Base-by-base conservation (phyloP, 2,797 vertebrate genomes). In the Coracias cyanogaster region DNA sequence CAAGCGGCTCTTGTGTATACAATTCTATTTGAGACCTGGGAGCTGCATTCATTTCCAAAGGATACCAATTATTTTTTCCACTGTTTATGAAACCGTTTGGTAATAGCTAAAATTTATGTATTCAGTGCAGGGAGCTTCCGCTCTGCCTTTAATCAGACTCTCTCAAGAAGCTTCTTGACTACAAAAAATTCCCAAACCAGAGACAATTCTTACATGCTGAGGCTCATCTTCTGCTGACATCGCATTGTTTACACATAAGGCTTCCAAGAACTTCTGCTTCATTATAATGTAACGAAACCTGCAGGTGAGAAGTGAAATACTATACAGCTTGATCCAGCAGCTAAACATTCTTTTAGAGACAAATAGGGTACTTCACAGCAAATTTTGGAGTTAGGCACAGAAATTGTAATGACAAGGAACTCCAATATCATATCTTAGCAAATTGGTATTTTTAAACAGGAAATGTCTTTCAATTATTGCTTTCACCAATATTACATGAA, bases 221-320 rank as follows among this genome's bases (percentile, higher is more conserved):
- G 99, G 98, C 80, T 99, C 99, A 95, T 99, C 99, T 64, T 98
- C 98, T 37, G 99, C 98, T 95, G 99, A 99, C 98, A 99, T 99
- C 4, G 99, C 99, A 41, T 99, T 99, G 97, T 99, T 99, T 91
- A 99, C 99, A 97, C 98, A 99, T 37, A 99, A 98, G 61, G 99
- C 99, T 98, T 99, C 99, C 94, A 99, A 98, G 97, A 99, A 99
- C 95, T 99, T 99, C 98, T 99, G 99, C 97, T 99, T 99, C 97
- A 99, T 97, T 89, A 99, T 98, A 93, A 99, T 99, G 96, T 99
- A 99, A 60, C 99, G 99, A 97, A 99, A 99, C 91, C 99, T 99
- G 96, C 77, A 70, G 86, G 72, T 28, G 95, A 90, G 95, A 89
- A 89, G 41, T 29, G 25, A 94, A 71, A 91, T 24, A 66, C 13